Conservation (phyloP, 2,113 vertebrate genomes). For the Rhea americana region DNA sequence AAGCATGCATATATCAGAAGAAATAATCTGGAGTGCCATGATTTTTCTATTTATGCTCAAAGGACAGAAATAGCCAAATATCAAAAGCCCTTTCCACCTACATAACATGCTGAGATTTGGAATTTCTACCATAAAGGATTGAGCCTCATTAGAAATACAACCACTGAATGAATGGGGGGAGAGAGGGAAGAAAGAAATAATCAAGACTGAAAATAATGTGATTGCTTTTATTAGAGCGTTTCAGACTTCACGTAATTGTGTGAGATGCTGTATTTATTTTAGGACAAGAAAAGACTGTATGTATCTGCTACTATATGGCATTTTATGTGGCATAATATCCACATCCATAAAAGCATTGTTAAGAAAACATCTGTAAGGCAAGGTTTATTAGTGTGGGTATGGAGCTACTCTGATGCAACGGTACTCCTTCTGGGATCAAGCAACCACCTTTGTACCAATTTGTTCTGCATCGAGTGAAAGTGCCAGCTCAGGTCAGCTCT, state of each 20-base stretch:
- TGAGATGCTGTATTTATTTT: not conserved
- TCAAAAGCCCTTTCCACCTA: not conserved
- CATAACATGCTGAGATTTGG: not conserved
- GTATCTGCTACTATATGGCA: not conserved
- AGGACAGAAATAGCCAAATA: not conserved
- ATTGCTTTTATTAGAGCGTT: not conserved
- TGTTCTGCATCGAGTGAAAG: not conserved
- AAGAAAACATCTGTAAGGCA: not conserved
- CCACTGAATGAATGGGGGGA: not conserved
- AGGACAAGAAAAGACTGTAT: not conserved
- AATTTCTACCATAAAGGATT: not conserved
- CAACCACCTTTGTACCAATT: not conserved
- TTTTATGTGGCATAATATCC: not conserved
- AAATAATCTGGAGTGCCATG: not conserved
- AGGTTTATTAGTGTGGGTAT: not conserved
- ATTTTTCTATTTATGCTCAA: conserved; percentile 10
- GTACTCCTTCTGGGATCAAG: not conserved
- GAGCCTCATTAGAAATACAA: not conserved
- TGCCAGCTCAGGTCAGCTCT: not conserved
- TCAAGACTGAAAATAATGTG: not conserved
- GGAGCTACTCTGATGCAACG: not conserved
- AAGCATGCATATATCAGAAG: not conserved
- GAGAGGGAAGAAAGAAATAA: not conserved
- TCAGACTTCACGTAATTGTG: not conserved
- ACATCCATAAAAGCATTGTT: not conserved